These are phyloP conservation scores for Zingel zingel DNA, from an alignment of 2,113 vertebrate genomes.

Conservation along the genomic window DNA sequence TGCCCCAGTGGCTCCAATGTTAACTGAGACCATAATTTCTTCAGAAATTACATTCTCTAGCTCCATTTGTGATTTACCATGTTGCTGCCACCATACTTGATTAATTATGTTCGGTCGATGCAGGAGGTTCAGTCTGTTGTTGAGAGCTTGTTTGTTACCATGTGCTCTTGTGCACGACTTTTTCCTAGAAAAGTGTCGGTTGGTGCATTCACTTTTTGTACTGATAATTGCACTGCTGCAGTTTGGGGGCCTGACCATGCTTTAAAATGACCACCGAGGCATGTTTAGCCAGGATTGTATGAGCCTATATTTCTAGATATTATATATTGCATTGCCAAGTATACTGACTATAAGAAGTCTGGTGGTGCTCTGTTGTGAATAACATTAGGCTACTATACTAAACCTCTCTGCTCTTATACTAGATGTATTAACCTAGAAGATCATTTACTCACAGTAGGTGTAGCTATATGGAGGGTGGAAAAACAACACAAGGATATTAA, in stretches of 20 bases:
- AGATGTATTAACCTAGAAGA: slow-evolving; percentile 1
- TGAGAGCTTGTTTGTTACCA: background rate
- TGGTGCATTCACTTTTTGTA: background rate
- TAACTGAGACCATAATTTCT: background rate
- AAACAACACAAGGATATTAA: slow-evolving; percentile 55
- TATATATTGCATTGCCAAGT: background rate
- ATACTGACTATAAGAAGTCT: background rate
- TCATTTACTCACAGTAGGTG: slow-evolving; percentile 14
- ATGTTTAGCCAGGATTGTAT: background rate
- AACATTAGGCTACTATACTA: slow-evolving; percentile 53
- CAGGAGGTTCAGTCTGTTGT: background rate
- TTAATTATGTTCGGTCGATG: background rate
- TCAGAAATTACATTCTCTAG: background rate
- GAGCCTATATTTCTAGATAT: background rate
- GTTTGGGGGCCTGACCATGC: background rate
- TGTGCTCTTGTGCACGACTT: too few relatives aligned
- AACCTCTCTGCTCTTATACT: slow-evolving; percentile 56
- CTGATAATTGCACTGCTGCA: background rate
- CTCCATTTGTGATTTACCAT: background rate
- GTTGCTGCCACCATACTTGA: background rate
- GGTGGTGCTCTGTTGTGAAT: slow-evolving; percentile 31
- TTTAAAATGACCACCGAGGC: background rate
- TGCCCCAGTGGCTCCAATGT: background rate
- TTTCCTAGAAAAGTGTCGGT: background rate
- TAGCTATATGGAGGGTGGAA: slow-evolving; percentile 42